These are phyloP conservation scores for Nerophis ophidion DNA, from an alignment of 2,113 vertebrate species.

Conservation along the genomic window DNA sequence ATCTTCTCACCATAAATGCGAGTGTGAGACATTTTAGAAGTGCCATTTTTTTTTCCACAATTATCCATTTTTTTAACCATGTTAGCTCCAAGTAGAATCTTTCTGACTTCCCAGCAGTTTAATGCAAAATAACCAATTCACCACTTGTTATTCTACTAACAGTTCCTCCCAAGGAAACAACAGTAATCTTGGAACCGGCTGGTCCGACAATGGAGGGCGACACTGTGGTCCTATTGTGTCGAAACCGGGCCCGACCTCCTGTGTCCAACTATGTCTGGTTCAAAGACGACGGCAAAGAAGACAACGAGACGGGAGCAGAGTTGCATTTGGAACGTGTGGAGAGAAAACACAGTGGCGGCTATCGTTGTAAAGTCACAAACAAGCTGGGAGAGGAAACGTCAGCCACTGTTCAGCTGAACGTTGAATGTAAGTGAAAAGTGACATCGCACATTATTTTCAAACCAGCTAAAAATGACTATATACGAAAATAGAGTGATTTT, in stretches of 20 bases:
- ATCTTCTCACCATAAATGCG: too few relatives aligned
- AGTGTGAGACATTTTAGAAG: too few relatives aligned
- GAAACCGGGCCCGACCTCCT: slow-evolving; percentile 56
- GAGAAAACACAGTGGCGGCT: slow-evolving; percentile 33
- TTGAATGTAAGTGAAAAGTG: slow-evolving; percentile 48
- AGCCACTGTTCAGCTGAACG: slow-evolving; percentile 34
- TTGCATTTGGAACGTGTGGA: slow-evolving; percentile 15
- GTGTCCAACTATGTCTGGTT: slow-evolving; percentile 64
- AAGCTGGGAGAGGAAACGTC: slow-evolving; percentile 36
- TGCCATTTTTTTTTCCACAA: too few relatives aligned
- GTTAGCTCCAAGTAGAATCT: too few relatives aligned
- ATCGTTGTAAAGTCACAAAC: slow-evolving; percentile 48
- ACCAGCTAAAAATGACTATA: too few relatives aligned
- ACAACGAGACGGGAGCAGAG: slow-evolving; percentile 8
- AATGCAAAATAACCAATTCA: neutral
- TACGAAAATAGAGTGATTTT: too few relatives aligned
- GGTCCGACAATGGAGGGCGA: slow-evolving; percentile 43
- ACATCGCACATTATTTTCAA: too few relatives aligned
- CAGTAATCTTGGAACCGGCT: slow-evolving; percentile 25
- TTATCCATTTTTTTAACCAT: too few relatives aligned
- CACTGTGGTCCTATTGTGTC: slow-evolving; percentile 53
- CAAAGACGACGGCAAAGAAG: slow-evolving; percentile 29
- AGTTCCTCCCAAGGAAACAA: slow-evolving; percentile 61
- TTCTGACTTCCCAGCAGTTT: too few relatives aligned
- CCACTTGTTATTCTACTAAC: neutral